Evolutionary conservation across 2,888 invertebrate species (phyloP).

Genomic region (Machimus rusticus): DNA sequence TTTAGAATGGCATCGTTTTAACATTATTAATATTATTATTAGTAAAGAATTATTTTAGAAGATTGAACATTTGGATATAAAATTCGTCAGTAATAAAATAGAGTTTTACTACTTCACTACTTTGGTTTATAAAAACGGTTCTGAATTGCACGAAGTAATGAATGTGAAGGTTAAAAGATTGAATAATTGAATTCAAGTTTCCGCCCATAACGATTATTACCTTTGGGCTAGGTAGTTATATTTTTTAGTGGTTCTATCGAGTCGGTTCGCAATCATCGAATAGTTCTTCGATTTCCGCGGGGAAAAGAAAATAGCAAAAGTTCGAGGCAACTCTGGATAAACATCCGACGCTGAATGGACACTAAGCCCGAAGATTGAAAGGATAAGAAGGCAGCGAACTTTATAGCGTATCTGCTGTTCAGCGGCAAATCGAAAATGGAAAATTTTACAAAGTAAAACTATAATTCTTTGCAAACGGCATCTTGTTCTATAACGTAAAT

Average conservation of each 20-base stretch:
- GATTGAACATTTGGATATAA: too few species aligned
- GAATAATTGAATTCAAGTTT: background rate
- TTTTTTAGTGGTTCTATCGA: background rate
- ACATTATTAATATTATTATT: too few species aligned
- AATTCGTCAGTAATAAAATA: too few species aligned
- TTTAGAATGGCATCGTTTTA: too few species aligned
- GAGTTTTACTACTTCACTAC: background rate
- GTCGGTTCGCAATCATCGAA: background rate
- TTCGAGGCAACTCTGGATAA: background rate
- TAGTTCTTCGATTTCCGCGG: background rate
- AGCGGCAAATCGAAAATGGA: background rate
- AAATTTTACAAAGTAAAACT: background rate
- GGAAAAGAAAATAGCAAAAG: background rate
- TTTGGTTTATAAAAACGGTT: background rate
- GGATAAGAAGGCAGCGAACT: background rate
- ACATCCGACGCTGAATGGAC: background rate
- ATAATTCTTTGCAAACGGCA: background rate
- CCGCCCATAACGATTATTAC: background rate
- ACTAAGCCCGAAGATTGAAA: background rate
- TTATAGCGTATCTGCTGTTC: background rate
- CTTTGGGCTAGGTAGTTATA: background rate
- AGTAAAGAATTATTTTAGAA: too few species aligned
- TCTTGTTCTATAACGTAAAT: background rate
- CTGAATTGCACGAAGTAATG: background rate
- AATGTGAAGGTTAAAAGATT: background rate